Conservation (phyloP, 2,113 vertebrate genomes). For the Gavialis gangeticus region DNA sequence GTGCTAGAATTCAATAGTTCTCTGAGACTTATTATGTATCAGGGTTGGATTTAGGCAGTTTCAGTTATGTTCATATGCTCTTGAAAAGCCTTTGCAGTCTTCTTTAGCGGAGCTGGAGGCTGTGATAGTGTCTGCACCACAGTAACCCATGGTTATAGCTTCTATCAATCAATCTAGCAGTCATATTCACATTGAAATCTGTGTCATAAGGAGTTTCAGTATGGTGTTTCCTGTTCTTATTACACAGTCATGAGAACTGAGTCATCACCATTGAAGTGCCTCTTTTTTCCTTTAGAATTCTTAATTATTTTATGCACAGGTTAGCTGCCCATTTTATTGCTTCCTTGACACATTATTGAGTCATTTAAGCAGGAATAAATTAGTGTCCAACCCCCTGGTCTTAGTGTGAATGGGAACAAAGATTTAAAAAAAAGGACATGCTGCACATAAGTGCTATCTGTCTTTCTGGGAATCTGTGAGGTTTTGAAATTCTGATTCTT, state of each 20-base stretch:
- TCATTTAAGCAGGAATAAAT: constrained; percentile 41
- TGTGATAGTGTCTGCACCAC: not conserved
- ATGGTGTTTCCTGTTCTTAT: constrained; percentile 57
- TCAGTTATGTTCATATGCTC: not conserved
- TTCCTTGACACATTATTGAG: constrained; percentile 45
- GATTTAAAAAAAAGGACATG: constrained; percentile 10
- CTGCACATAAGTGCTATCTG: not conserved
- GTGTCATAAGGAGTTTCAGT: constrained; percentile 27
- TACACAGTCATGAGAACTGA: constrained; percentile 32
- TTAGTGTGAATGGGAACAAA: not conserved
- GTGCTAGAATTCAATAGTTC: no score
- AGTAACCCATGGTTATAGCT: not conserved
- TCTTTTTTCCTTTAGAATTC: constrained; percentile 39
- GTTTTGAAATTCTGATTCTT: not conserved
- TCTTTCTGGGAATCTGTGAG: constrained; percentile 23
- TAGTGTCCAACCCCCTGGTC: constrained; percentile 4
- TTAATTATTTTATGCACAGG: constrained; percentile 29
- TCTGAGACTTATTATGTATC: fast-evolving
- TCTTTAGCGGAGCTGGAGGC: not conserved
- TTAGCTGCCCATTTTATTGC: constrained; percentile 37
- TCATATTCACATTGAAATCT: constrained; percentile 21
- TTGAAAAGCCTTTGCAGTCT: not conserved
- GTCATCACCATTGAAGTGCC: constrained; percentile 58
- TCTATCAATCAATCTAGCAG: not conserved
- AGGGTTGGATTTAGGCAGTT: not conserved